phyloP scores from a whole-genome alignment of 2,113 vertebrate genomes.

The Anolis sagrei region DNA sequence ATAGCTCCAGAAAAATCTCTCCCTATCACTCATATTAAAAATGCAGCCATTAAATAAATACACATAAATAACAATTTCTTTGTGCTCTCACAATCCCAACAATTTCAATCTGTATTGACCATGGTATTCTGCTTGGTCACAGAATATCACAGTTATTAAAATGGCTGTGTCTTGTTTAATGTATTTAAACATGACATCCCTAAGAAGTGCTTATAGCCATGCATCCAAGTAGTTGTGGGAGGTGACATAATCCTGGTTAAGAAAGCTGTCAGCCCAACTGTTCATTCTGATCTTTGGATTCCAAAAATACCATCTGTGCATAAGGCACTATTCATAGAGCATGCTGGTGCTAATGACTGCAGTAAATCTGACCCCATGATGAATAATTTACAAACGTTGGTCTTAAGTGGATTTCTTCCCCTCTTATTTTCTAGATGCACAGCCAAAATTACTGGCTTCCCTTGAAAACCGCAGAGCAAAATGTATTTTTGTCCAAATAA shows the following conservation, averaged over 20 bases:
- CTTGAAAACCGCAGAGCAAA: not conserved
- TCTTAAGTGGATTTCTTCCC: not conserved
- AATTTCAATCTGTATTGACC: too few species aligned
- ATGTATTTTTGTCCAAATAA: not conserved
- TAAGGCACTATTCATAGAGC: not conserved
- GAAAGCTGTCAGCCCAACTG: not conserved
- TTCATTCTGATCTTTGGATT: conserved; percentile 23
- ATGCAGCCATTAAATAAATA: too few species aligned
- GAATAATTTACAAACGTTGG: conserved; percentile 45
- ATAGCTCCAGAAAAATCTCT: too few species aligned
- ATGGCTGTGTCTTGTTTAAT: not conserved
- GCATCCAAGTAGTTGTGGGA: conserved; percentile 4
- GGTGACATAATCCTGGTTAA: conserved; percentile 9
- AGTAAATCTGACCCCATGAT: conserved; percentile 31
- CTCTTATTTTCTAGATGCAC: conserved; percentile 1
- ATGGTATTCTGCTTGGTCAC: too few species aligned
- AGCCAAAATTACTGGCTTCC: not conserved
- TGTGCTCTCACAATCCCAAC: too few species aligned
- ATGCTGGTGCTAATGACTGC: conserved; percentile 1
- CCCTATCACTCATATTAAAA: too few species aligned
- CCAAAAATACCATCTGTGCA: not conserved
- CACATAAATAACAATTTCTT: too few species aligned
- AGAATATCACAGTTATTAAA: not conserved
- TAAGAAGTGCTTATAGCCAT: not conserved
- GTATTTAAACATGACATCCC: conserved; percentile 5